Percentiles rank a stretch among this genome's conserved stretches.
These are phyloP conservation scores for Colius striatus DNA, from an alignment of 2,113 vertebrate species.

Conservation along the genomic window DNA sequence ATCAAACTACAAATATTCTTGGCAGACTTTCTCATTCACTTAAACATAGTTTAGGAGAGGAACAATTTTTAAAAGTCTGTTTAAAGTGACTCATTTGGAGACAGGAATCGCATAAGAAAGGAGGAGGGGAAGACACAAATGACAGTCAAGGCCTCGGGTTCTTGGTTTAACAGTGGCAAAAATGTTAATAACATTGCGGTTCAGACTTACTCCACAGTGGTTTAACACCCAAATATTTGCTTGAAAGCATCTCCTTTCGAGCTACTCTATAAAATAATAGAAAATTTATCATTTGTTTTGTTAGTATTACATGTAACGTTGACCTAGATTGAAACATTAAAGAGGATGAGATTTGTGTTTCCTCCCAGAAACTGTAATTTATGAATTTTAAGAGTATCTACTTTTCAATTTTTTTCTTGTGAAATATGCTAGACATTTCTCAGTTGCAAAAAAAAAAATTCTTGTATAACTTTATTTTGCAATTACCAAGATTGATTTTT, in stretches of 20 bases:
- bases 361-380: neutral
- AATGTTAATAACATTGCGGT: conserved; percentile 1
- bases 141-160: conserved; percentile 31
- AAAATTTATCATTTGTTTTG: neutral
- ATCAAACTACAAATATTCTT: conserved; percentile 22
- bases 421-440: conserved; percentile 32
- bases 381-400: neutral
- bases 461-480: conserved; percentile 58
- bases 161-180: conserved; percentile 28
- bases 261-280: neutral
- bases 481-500: conserved; percentile 68
- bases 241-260: neutral
- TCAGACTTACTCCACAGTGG: neutral
- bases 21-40: conserved; percentile 1
- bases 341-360: neutral
- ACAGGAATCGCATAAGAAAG: neutral
- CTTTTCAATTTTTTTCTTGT: neutral
- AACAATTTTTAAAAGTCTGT: conserved; percentile 9
- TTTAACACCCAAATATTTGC: neutral
- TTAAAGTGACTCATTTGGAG: conserved; percentile 29
- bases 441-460: conserved; percentile 61
- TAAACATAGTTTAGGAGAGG: conserved; percentile 15
- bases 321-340: neutral
- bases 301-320: neutral
- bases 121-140: conserved; percentile 21